Evolutionary conservation across 2,888 invertebrate genomes (phyloP).

Genomic region (Harpalus rufipes): DNA sequence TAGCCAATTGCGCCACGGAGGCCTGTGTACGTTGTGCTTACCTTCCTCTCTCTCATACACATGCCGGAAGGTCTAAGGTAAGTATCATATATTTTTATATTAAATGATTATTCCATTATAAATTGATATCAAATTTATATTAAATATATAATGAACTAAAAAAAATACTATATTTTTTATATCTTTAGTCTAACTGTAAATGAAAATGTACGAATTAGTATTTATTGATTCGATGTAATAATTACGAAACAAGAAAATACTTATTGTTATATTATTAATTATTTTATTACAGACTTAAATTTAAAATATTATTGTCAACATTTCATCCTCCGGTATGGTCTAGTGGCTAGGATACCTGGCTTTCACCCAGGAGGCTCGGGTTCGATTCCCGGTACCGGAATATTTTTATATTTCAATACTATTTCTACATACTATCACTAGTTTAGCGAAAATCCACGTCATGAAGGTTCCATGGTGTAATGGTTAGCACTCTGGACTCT

Average conservation of each 20-base stretch:
- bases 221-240: no score
- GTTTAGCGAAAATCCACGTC: background rate
- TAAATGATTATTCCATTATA: no score
- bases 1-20: conserved; percentile 97
- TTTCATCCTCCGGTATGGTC: conserved; percentile 80
- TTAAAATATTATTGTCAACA: background rate
- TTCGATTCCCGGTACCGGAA: conserved; percentile 87
- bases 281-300: background rate
- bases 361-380: conserved; percentile 87
- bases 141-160: no score
- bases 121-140: no score
- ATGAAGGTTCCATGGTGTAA: conserved; percentile 81
- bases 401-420: conserved; percentile 69
- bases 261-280: background rate
- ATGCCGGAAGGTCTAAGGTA: no score
- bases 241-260: no score
- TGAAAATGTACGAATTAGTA: no score
- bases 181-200: no score
- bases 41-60: no score
- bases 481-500: conserved; percentile 84
- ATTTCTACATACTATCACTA: background rate
- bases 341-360: conserved; percentile 87
- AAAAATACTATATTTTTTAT: no score
- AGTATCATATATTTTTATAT: no score
- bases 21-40: conserved; percentile 71